Evolutionary conservation across 2,113 vertebrate genomes (phyloP), one percentile per base, ranked within the genome.

Genomic region (Malurus melanocephalus): DNA sequence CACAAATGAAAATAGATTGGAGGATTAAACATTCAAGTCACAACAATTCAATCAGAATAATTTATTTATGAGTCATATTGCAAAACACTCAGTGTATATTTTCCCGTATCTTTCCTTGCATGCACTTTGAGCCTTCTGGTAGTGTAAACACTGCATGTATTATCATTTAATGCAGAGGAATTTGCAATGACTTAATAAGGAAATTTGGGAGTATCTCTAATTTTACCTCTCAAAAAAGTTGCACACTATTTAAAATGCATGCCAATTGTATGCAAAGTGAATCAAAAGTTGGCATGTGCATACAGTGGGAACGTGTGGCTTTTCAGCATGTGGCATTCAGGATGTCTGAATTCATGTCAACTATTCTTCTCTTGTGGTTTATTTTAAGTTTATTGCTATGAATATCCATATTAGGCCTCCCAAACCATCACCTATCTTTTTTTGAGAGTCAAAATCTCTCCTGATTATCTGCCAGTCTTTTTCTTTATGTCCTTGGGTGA

Each of bases 61-160:
- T 96, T 96, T 97, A 97, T 96, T 97, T 97, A 95, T 93, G 84
- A 96, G 72, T 92, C 64, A 74, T 95, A 96, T 97, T 95, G 81
- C 75, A 72, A 96, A 95, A 93, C 56, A 79, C 66, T 80, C 49
- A 74, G 45, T 93, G 66, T 94, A 91, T 94, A 91, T 94, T 97
- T 97, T 85, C 57, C 59, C 81, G 74, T 93, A 57, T 87, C 87
- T 95, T 96, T 93, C 45, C 64, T 93, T 95, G 81, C 87, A 83
- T 87, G 79, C 53, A 73, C 93, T 88, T 94, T 95, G 85, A 90
- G 91, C 22, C 48, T 94, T 93, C 93, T 89, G 53, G 30, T 93
- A 72, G 67, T 96, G 91, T 92, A 95, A 94, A 89, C 78, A 81
- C 53, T 92, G 78, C 76, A 84, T 87, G 72, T 46, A 90, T 96